Evolutionary conservation across 1,140 invertebrate species (phyloP).

Genomic region (Mizuhopecten yessoensis): DNA sequence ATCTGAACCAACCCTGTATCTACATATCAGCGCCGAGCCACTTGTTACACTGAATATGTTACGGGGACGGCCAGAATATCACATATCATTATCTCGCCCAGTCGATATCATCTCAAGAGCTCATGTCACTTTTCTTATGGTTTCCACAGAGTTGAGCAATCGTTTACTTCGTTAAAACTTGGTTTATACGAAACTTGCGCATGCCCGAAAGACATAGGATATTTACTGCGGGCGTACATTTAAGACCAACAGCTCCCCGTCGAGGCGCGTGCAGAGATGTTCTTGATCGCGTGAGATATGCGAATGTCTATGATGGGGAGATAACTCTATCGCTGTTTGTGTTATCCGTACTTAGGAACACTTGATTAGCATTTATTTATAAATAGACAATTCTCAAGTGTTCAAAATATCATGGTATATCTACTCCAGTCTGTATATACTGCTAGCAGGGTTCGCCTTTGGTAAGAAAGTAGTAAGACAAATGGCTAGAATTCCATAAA

Average conservation of each 20-base stretch:
- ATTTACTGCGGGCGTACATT: background rate
- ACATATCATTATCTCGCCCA: background rate
- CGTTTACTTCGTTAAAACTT: background rate
- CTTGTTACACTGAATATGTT: background rate
- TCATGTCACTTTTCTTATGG: conserved; percentile 5
- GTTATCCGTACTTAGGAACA: background rate
- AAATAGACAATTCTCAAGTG: background rate
- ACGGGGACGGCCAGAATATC: background rate
- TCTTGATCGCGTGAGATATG: background rate
- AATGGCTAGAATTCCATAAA: too few relatives aligned
- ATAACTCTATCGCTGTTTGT: conserved; percentile 8
- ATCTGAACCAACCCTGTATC: too few relatives aligned
- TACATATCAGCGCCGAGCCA: background rate
- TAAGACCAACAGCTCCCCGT: background rate
- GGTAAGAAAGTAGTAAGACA: too few relatives aligned
- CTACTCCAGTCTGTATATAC: background rate
- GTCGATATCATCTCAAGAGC: background rate
- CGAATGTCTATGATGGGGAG: conserved; percentile 1
- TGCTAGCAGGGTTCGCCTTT: too few relatives aligned
- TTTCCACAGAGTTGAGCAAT: background rate
- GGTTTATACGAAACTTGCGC: background rate
- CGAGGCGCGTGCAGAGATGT: background rate
- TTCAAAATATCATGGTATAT: background rate
- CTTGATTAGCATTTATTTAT: conserved; percentile 20
- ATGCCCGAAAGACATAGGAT: background rate